phyloP scores from a whole-genome alignment of 2,113 vertebrate species.

The Campylorhamphus procurvoides region DNA sequence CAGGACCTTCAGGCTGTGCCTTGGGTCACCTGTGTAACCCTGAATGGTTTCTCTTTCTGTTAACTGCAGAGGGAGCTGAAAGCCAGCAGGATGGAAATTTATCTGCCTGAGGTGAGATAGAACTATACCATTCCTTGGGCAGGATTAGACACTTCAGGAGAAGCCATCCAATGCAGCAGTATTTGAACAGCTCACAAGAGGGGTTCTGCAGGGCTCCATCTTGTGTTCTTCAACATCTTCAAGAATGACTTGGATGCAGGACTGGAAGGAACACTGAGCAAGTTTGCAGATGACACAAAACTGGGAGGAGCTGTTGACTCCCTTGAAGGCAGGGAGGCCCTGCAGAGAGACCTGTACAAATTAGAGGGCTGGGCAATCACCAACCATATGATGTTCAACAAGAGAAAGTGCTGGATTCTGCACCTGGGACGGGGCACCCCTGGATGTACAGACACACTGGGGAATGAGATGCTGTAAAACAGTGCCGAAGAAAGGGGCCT shows the following conservation, averaged over 20 bases:
- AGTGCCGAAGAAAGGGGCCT: not conserved
- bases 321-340: not conserved
- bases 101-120: not conserved
- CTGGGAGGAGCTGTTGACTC: not conserved
- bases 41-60: conserved; percentile 4
- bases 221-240: not conserved
- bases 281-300: not conserved
- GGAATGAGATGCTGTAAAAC: not conserved
- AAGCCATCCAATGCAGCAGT: not conserved
- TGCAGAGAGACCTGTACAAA: not conserved
- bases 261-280: not conserved
- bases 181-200: not conserved
- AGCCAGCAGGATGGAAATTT: conserved; percentile 28
- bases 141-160: not conserved
- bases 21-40: not conserved
- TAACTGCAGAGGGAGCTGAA: conserved; percentile 68
- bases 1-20: not conserved
- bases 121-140: not conserved
- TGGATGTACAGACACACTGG: not conserved
- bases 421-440: not conserved
- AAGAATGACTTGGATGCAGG: not conserved
- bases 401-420: not conserved
- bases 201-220: not conserved
- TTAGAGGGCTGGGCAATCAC: not conserved
- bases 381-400: not conserved